These are phyloP conservation scores for Holothuria glaberrima DNA, from an alignment of 35 echinoderm and acorn worm species.

Conservation along the genomic window DNA sequence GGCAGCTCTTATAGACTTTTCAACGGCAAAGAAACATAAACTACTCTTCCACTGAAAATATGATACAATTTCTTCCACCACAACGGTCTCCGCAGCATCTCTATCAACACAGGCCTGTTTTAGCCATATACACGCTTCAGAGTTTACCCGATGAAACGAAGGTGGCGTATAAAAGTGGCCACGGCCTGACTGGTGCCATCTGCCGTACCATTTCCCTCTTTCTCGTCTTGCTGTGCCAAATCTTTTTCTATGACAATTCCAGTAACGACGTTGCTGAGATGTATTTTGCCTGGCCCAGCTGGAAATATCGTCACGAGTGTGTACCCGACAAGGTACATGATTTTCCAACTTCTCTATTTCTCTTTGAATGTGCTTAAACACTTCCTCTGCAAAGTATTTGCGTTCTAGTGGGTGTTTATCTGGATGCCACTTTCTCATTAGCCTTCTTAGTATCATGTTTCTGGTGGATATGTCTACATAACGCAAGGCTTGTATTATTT, in stretches of 20 bases:
- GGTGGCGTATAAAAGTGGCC: neutral
- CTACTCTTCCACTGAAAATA: conserved; percentile 19
- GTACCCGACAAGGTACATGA: neutral
- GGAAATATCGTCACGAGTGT: neutral
- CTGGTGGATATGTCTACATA: neutral
- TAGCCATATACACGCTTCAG: neutral
- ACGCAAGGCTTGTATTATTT: neutral
- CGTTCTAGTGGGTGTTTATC: neutral
- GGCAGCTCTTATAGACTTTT: conserved; percentile 13
- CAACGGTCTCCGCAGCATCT: neutral
- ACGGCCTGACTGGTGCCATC: neutral
- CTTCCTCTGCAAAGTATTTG: neutral
- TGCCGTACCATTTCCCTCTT: neutral
- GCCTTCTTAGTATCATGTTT: neutral
- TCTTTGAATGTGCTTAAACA: conserved; percentile 5
- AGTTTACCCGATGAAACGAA: neutral
- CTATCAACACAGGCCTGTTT: neutral
- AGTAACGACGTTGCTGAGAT: neutral
- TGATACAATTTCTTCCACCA: neutral
- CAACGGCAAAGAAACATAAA: neutral
- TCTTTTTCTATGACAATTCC: too few relatives aligned
- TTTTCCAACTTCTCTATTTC: neutral
- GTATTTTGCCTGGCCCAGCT: neutral
- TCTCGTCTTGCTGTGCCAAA: neutral
- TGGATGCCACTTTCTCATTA: neutral